These are phyloP conservation scores for Trogon melanurus DNA, from an alignment of 2,113 vertebrate genomes.

Conservation along the genomic window DNA sequence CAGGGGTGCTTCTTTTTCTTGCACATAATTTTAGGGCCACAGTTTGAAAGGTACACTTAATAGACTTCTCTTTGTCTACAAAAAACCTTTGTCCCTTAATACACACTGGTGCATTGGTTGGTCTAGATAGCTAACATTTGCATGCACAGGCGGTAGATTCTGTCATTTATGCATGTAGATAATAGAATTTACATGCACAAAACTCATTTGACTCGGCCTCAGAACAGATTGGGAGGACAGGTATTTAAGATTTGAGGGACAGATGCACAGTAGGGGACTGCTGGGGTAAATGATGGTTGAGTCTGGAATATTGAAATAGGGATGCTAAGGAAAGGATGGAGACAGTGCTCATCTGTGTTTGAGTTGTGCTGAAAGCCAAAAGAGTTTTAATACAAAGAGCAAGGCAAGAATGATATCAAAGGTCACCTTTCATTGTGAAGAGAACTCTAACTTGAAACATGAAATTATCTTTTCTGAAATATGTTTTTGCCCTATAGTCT, in stretches of 20 bases:
- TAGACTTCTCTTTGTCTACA: not conserved
- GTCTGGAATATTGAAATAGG: conserved; percentile 43
- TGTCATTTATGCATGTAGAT: conserved; percentile 59
- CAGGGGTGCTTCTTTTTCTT: not conserved
- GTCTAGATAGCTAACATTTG: conserved; percentile 15
- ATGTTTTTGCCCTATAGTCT: not conserved
- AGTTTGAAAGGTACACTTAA: not conserved
- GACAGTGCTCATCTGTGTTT: conserved; percentile 4
- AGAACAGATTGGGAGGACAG: conserved; percentile 61
- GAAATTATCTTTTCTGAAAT: conserved; percentile 21
- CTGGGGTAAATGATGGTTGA: conserved; percentile 21
- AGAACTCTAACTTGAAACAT: conserved; percentile 8
- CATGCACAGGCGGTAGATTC: conserved; percentile 45
- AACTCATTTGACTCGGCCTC: conserved; percentile 43
- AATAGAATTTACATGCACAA: conserved; percentile 65
- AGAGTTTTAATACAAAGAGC: conserved; percentile 17
- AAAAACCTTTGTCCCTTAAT: conserved; percentile 2
- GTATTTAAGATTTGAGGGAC: conserved; percentile 58
- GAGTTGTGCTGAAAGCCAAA: conserved; percentile 1
- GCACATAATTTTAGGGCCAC: not conserved
- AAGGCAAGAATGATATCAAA: conserved; percentile 38
- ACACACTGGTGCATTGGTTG: not conserved
- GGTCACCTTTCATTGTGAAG: conserved; percentile 51
- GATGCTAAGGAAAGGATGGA: conserved; percentile 5
- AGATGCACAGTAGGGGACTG: conserved; percentile 39